A percentile compares a stretch with the other conserved stretches of the same genome.
These are phyloP conservation scores for Nomada fabriciana DNA, from an alignment of 2,888 invertebrate genomes.

Conservation along the genomic window DNA sequence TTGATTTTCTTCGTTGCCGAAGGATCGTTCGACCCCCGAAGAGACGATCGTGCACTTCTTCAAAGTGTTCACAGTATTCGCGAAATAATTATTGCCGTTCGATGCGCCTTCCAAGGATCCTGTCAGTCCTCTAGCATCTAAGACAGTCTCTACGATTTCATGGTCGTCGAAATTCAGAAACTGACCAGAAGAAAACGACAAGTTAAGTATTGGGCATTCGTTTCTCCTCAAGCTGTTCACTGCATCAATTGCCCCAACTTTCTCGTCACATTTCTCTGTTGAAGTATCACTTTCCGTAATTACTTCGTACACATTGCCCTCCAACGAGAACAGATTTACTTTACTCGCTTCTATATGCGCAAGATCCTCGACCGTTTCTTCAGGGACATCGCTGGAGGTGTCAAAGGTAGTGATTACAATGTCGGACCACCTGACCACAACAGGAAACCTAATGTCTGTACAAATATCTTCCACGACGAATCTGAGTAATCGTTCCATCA, in stretches of 20 bases:
- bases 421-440: conserved; percentile 7
- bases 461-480: conserved; percentile 29
- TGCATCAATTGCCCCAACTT: background rate
- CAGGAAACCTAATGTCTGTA: conserved; percentile 37
- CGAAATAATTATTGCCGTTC: background rate
- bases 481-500: background rate
- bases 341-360: background rate
- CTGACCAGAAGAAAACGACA: background rate
- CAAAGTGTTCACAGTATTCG: background rate
- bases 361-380: background rate
- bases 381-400: background rate
- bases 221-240: too few species aligned
- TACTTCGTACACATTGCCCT: background rate
- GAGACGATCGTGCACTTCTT: background rate
- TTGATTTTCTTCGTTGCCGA: background rate
- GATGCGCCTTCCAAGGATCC: background rate
- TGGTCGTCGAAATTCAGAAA: background rate
- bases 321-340: conserved; percentile 11
- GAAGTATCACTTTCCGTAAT: too few species aligned
- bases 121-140: background rate
- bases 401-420: background rate
- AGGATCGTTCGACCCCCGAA: background rate
- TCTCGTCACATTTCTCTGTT: too few species aligned
- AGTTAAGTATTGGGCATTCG: too few species aligned
- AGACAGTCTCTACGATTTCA: too few species aligned